These are phyloP conservation scores for Phengaris arion DNA, from an alignment of 2,888 invertebrate genomes.

Conservation along the genomic window DNA sequence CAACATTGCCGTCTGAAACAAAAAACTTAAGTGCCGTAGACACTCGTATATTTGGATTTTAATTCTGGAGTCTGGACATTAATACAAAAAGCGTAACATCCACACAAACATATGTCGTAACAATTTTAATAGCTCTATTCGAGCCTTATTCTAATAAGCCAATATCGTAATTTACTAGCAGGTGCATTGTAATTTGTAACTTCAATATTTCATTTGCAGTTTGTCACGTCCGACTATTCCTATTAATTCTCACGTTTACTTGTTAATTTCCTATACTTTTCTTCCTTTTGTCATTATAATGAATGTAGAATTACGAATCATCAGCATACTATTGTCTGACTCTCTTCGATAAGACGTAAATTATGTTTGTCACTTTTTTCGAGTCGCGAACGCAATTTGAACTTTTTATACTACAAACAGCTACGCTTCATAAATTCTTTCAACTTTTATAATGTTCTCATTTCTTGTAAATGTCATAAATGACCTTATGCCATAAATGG, in stretches of 20 bases:
- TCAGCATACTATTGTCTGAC: conserved; percentile 45
- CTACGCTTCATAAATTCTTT: conserved; percentile 43
- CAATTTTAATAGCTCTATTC: conserved; percentile 36
- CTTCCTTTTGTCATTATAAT: conserved; percentile 68
- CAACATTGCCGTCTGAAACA: neutral
- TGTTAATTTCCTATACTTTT: conserved; percentile 62
- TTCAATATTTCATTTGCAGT: conserved; percentile 44
- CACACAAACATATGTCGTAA: conserved; percentile 2
- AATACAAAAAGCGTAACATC: conserved; percentile 6
- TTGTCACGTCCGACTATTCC: conserved; percentile 59
- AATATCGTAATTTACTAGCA: conserved; percentile 39
- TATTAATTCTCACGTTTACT: conserved; percentile 63
- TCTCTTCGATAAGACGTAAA: conserved; percentile 44
- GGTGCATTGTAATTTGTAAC: conserved; percentile 33
- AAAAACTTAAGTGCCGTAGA: neutral
- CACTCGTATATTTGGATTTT: conserved; percentile 12
- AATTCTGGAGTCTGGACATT: neutral
- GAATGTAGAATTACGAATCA: conserved; percentile 44
- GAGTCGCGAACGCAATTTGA: conserved; percentile 42
- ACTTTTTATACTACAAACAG: conserved; percentile 41
- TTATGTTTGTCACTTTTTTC: conserved; percentile 43
- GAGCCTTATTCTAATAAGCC: conserved; percentile 33
- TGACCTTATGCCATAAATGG: conserved; percentile 34
- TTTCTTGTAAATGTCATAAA: conserved; percentile 33
- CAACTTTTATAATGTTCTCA: conserved; percentile 40